Base-by-base conservation (phyloP, 2,797 vertebrate genomes). In the Aldrovandia affinis region DNA sequence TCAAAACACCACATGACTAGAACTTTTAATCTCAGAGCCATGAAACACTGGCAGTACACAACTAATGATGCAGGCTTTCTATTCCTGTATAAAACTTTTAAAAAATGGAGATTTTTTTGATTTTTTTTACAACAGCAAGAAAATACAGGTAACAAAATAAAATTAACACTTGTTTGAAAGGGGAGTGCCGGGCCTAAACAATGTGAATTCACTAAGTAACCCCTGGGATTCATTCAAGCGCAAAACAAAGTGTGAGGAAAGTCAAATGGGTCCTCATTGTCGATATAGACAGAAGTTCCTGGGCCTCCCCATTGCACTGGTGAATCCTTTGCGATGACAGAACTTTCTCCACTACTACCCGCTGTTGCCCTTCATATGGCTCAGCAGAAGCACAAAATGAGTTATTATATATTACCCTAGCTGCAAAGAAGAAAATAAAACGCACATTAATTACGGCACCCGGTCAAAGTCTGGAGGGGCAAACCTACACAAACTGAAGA, bases 401-500 rank as follows among this genome's bases (percentile, higher is more conserved):
- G 9, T 9, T 25, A 28, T 63, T 63, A 28, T n/a, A 63, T n/a
- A 25, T 6, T 4, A 50, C n/a, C n/a, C 3, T 4, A 50, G 7
- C 57, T 22, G 65, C 44, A 77, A 68, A 25, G 42, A 44, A 83
- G 47, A 33, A 55, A 59, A 28, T 30, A 15, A 78, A 81, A 44
- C 8, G 78, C 65, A 65, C 77, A 36, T 78, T 42, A 78, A 86
- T 78, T 54, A 83, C 59, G 33, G 14, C 1, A 54, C 55, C 83
- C 30, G 68, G 54, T 61, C 55, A 50, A 42, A 78, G 22, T 47
- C 80, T n/a, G 1, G 55, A 55, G 52, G 12, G 33, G 9, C 14
- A 28, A 8, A 7, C 61, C 44, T 28, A 73, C 78, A 25, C 36
- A 47, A 42, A n/a, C 22, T 79, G 30, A 42, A 18, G 28, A 28